Evolutionary conservation across 2,888 invertebrate genomes (phyloP), one percentile per base, ranked within the genome.

Genomic region (Hydropsyche betteni): DNA sequence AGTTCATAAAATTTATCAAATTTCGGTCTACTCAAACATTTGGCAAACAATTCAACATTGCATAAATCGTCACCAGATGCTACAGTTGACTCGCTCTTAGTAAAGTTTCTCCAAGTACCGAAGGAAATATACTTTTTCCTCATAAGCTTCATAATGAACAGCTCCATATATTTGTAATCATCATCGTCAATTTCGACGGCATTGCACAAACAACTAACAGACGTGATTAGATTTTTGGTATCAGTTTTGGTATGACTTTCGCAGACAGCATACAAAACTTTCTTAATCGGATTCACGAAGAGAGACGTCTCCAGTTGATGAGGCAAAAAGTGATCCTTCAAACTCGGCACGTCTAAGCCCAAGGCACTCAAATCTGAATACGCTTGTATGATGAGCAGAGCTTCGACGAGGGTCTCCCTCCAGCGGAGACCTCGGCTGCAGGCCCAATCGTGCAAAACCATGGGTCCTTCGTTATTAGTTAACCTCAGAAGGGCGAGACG

Each of bases 341-440:
- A 64, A 10, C 83, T 82, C 10, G 79, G 50, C 77, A 82, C 80
- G 3, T 78, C 55, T 1, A 84, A 81, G 33, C 87, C 86, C 7
- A 89, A 75, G 76, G 84, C 85, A 8, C 82, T 81, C 34, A 88
- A 71, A 4, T 85, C 82, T 73, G 81, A 80, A 44, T 82, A 83
- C 79, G 86, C 85, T 75, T 86, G 83, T 12, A 90, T 86, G 24
- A 89, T 85, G 75, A 86, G 83, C 24, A 90, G 79, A 0, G 88
- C 87, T 82, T 90, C 90, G 0, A 90, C 75, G 0, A 90, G 78
- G 79, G 84, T 83, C 0, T 81, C 80, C 34, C 84, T 82, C 89
- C 89, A 90, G 16, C 36, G 51, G 12, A 82, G 80, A 1, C 72
- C 64, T 70, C 83, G 81, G 0, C 75, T 77, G 16, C 81, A 80